Evolutionary conservation across 2,797 vertebrate species (phyloP), one percentile per base, ranked within the genome.

Genomic region (Sciurus vulgaris): DNA sequence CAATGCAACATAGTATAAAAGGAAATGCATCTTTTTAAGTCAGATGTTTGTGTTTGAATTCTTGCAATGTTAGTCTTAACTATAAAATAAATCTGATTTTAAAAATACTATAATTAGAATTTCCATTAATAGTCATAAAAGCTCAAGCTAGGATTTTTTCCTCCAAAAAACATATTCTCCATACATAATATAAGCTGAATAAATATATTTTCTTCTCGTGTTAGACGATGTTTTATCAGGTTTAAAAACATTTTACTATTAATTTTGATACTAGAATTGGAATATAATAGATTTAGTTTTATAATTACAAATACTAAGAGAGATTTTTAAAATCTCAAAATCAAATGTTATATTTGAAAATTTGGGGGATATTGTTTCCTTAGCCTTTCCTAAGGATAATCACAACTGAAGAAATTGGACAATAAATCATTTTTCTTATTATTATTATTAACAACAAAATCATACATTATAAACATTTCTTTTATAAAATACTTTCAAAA

Each of bases 241-340:
- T 38, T 86, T 65, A 33, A 44, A 91, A 65, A 56, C 35, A 5
- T 38, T 44, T 83, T 73, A 86, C 54, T 73, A 81, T 65, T 81
- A 86, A 94, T 86, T 94, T 65, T 91, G 76, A 86, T 24, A 79
- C 26, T 86, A 74, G 14, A 82, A 54, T 35, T 91, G 22, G 18
- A 73, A 94, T 30, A 44, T 61, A 63, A 86, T 28, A 91, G 30
- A 73, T 33, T 59, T 76, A 14, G 4, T 35, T 84, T 61, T 88
- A 44, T 70, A 72, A 86, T 28, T 89, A 24, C 24, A 95, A 63
- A 83, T 49, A 83, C 0, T 59, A 74, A 81, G 20, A 67, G 30
- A 92, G 28, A 76, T 49, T 73, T 38, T 35, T 38, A 49, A 84
- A 76, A 93, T 47, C 74, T 78, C 30, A 84, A 89, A 85, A 65